These are phyloP conservation scores for Sebastes hopkinsi DNA, from an alignment of 2,797 vertebrate species.

Conservation along the genomic window DNA sequence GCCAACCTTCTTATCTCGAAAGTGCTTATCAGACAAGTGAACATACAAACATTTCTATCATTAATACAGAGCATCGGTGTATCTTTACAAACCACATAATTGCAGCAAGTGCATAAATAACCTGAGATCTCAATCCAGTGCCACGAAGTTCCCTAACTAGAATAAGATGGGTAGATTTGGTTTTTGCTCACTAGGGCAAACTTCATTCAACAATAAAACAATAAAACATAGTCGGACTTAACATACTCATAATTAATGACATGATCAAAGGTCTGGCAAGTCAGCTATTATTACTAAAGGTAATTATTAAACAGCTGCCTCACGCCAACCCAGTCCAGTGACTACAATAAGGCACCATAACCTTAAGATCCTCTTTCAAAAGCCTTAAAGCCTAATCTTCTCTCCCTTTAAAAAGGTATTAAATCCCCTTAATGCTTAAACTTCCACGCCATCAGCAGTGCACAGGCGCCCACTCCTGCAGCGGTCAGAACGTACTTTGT, in stretches of 20 bases:
- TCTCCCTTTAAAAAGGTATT: conserved; percentile 33
- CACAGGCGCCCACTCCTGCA: conserved; percentile 63
- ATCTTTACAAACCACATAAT: conserved; percentile 11
- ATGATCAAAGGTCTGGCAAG: conserved; percentile 54
- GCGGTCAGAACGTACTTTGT: conserved; percentile 63
- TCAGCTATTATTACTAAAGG: conserved; percentile 32
- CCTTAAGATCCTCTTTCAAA: conserved; percentile 26
- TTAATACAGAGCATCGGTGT: background rate
- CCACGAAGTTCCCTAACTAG: background rate
- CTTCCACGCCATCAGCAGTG: conserved; percentile 74
- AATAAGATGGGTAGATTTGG: background rate
- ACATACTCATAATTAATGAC: conserved; percentile 13
- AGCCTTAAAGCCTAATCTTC: conserved; percentile 35
- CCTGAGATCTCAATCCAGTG: conserved; percentile 21
- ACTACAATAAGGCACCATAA: conserved; percentile 57
- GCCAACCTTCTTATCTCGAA: conserved; percentile 24
- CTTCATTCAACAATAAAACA: background rate
- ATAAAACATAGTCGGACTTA: conserved; percentile 10
- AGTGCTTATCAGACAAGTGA: conserved; percentile 40
- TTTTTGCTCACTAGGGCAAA: background rate
- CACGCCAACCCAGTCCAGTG: conserved; percentile 6
- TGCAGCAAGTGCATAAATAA: conserved; percentile 33
- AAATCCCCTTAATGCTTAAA: conserved; percentile 65
- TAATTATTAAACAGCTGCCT: conserved; percentile 56
- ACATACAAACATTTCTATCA: conserved; percentile 21